A percentile compares a stretch with the other conserved stretches of the same genome.
These are phyloP conservation scores for Biston stratarius DNA, from an alignment of 2,888 invertebrate genomes.

Conservation along the genomic window DNA sequence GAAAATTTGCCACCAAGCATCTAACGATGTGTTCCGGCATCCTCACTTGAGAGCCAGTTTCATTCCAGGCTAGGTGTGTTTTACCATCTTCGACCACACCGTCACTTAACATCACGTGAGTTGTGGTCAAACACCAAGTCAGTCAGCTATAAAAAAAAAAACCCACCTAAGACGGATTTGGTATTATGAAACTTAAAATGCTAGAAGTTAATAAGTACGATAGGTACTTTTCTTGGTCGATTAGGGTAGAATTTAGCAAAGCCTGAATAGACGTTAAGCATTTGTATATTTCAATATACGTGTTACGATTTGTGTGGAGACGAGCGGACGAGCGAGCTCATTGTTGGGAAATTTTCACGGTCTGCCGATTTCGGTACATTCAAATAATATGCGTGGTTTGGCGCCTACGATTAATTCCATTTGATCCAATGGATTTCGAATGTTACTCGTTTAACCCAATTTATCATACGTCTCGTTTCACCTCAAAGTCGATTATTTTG, in stretches of 20 bases:
- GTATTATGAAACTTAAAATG: no score
- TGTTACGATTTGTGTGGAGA: conserved; percentile 46
- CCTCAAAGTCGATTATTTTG: conserved; percentile 2
- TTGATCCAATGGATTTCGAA: conserved; percentile 42
- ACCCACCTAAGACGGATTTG: no score
- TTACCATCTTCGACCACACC: no score
- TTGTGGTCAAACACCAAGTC: no score
- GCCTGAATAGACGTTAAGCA: conserved; percentile 26
- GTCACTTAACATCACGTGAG: no score
- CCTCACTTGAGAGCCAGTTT: no score
- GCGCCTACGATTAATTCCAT: conserved; percentile 53
- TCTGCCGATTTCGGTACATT: conserved; percentile 53
- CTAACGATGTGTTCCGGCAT: no score
- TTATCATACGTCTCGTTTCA: conserved; percentile 17
- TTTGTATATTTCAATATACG: conserved; percentile 38
- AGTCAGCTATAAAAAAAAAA: no score
- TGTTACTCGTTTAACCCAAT: conserved; percentile 30
- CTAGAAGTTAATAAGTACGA: no score
- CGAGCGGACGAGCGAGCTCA: conserved; percentile 38
- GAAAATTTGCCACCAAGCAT: no score
- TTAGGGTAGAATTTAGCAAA: conserved; percentile 6
- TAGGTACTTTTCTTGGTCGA: background rate
- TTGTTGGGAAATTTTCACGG: conserved; percentile 54
- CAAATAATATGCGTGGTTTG: conserved; percentile 55
- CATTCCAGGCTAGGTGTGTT: no score